These are phyloP conservation scores for Dendrolimus kikuchii DNA, from an alignment of 1,140 invertebrate genomes.

Conservation along the genomic window DNA sequence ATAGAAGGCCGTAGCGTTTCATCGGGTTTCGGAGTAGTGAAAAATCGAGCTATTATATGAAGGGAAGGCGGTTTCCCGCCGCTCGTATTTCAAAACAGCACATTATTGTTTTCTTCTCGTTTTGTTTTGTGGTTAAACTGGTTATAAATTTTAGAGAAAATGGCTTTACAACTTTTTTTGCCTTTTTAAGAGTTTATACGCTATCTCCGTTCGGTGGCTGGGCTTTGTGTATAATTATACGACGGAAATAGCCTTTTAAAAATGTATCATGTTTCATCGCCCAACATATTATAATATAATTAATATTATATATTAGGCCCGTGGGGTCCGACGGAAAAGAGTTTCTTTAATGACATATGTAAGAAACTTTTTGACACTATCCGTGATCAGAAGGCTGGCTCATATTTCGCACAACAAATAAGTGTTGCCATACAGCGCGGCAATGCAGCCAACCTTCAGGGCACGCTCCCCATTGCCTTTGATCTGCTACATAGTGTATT, in stretches of 20 bases:
- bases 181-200: slow-evolving; percentile 8
- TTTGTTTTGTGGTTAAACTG: slow-evolving; percentile 46
- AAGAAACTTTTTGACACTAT: too few relatives aligned
- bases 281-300: too few relatives aligned
- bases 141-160: slow-evolving; percentile 48
- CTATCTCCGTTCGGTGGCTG: slow-evolving; percentile 3
- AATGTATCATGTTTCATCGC: not conserved
- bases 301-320: too few relatives aligned
- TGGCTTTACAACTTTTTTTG: slow-evolving; percentile 25
- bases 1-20: slow-evolving; percentile 37
- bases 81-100: slow-evolving; percentile 65
- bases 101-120: slow-evolving; percentile 62
- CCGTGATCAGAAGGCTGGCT: too few relatives aligned
- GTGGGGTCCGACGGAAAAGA: too few relatives aligned
- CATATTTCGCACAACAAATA: too few relatives aligned
- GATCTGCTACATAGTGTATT: too few relatives aligned
- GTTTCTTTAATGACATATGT: too few relatives aligned
- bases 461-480: too few relatives aligned
- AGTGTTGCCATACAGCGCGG: too few relatives aligned
- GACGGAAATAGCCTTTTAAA: slow-evolving; percentile 10
- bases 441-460: too few relatives aligned
- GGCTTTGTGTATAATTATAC: slow-evolving; percentile 16
- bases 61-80: slow-evolving; percentile 29
- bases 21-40: slow-evolving; percentile 45
- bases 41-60: slow-evolving; percentile 59